Evolutionary conservation across 2,888 invertebrate species (phyloP).

Genomic region (Drosophila tripunctata): DNA sequence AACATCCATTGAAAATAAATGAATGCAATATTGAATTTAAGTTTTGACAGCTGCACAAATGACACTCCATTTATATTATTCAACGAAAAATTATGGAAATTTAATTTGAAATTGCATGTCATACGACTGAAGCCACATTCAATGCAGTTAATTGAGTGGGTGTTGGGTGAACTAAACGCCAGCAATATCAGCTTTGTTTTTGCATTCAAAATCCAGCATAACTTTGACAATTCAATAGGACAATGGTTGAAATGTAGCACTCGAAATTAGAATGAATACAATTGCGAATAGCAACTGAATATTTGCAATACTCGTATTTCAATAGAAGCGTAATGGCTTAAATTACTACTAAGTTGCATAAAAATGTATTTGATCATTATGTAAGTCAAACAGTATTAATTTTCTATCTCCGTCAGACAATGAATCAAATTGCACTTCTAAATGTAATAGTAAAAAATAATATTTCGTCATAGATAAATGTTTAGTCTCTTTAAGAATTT

Average conservation of each 20-base stretch:
- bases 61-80: constrained; percentile 17
- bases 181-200: not conserved
- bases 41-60: constrained; percentile 36
- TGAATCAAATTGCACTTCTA: too few species aligned
- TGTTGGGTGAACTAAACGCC: not conserved
- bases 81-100: constrained; percentile 32
- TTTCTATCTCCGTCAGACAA: too few species aligned
- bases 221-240: constrained; percentile 5
- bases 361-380: too few species aligned
- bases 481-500: constrained; percentile 17
- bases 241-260: constrained; percentile 1
- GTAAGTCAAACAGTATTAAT: not conserved
- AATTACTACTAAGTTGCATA: too few species aligned
- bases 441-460: too few species aligned
- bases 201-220: constrained; percentile 11
- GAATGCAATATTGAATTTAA: constrained; percentile 17
- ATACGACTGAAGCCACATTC: not conserved
- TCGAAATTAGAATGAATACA: constrained; percentile 2
- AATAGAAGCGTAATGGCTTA: not conserved
- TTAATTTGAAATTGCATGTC: constrained; percentile 31
- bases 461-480: too few species aligned
- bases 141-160: constrained; percentile 8
- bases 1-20: constrained; percentile 12
- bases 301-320: constrained; percentile 9
- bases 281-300: constrained; percentile 2